Evolutionary conservation across 2,888 invertebrate species (phyloP).

Genomic region (Gasteruption jaculator): DNA sequence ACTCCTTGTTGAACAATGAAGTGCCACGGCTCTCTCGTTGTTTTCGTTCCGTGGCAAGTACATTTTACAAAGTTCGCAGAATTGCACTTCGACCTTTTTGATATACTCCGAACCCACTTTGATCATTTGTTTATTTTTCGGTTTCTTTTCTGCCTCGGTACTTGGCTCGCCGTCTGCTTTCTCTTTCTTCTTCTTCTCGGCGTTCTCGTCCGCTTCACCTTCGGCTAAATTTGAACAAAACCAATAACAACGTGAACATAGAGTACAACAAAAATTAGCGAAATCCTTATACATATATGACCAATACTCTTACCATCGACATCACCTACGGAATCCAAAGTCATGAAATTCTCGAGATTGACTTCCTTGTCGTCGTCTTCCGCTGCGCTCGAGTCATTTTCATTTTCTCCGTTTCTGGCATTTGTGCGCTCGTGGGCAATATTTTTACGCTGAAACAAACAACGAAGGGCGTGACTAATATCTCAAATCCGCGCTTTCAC

Average conservation of each 20-base stretch:
- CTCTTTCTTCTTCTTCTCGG: constrained; percentile 57
- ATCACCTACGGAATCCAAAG: constrained; percentile 84
- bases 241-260: constrained; percentile 6
- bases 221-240: constrained; percentile 29
- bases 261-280: constrained; percentile 9
- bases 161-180: constrained; percentile 41
- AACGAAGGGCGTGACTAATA: neutral
- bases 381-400: constrained; percentile 56
- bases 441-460: constrained; percentile 57
- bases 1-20: constrained; percentile 71
- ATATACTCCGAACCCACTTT: constrained; percentile 75
- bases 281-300: neutral
- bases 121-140: constrained; percentile 63
- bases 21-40: constrained; percentile 60
- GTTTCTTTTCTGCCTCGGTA: constrained; percentile 49
- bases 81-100: constrained; percentile 73
- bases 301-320: constrained; percentile 62
- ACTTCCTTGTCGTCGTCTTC: constrained; percentile 68
- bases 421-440: constrained; percentile 48
- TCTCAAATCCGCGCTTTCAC: too few relatives aligned
- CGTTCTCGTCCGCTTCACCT: constrained; percentile 57
- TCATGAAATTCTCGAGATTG: constrained; percentile 80
- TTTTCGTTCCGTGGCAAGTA: constrained; percentile 65
- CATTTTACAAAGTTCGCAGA: constrained; percentile 75
- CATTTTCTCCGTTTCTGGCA: constrained; percentile 56